These are phyloP conservation scores for Aporophyla lueneburgensis DNA, from an alignment of 2,888 invertebrate genomes.

Conservation along the genomic window DNA sequence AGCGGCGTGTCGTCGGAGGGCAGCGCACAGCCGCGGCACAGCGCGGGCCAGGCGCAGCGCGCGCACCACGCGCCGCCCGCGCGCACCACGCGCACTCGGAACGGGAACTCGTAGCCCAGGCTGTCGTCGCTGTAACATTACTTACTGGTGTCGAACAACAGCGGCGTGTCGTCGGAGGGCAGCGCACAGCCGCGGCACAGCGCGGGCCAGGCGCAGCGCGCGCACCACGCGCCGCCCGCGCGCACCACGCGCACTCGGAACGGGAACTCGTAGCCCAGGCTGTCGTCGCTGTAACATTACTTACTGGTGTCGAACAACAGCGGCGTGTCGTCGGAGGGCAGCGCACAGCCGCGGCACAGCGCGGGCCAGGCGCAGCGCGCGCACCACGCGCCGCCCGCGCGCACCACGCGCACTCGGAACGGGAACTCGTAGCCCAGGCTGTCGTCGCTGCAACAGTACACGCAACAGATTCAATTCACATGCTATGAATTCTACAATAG, in stretches of 20 bases:
- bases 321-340: constrained; percentile 90
- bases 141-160: constrained; percentile 49
- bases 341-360: constrained; percentile 96
- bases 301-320: constrained; percentile 50
- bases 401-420: constrained; percentile 96
- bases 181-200: constrained; percentile 97
- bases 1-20: constrained; percentile 86
- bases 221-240: constrained; percentile 92
- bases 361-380: constrained; percentile 95
- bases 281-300: constrained; percentile 94
- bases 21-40: constrained; percentile 96
- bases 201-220: constrained; percentile 94
- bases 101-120: constrained; percentile 97
- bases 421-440: constrained; percentile 98
- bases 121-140: constrained; percentile 95
- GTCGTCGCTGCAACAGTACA: constrained; percentile 94
- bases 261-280: constrained; percentile 97
- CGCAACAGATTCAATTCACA: no score
- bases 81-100: constrained; percentile 95
- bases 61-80: constrained; percentile 93
- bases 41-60: constrained; percentile 94
- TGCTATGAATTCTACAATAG: no score
- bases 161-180: constrained; percentile 86
- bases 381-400: constrained; percentile 92
- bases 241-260: constrained; percentile 96